A percentile compares a stretch with the other conserved stretches of the same genome.
Evolutionary conservation across 2,797 vertebrate species (phyloP).

Genomic region (Sphaeramia orbicularis): DNA sequence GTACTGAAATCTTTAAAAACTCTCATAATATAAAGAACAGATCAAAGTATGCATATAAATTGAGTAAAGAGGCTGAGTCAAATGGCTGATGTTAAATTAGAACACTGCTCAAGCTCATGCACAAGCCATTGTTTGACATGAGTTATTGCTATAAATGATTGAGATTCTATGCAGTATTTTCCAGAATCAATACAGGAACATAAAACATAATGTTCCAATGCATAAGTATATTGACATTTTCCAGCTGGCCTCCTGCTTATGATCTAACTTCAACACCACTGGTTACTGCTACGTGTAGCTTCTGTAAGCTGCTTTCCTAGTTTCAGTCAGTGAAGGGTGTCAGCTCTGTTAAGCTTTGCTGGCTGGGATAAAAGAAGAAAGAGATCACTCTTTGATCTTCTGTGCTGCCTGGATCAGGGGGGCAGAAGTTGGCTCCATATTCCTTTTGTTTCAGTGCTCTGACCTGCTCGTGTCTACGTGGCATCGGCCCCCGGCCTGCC

Average conservation of each 20-base stretch:
- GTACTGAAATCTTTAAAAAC: too few species aligned
- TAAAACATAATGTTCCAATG: too few species aligned
- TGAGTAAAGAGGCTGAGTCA: too few species aligned
- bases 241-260: neutral
- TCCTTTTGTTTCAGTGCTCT: conserved; percentile 62
- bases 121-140: too few species aligned
- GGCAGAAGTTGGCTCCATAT: conserved; percentile 58
- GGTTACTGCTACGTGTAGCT: conserved; percentile 16
- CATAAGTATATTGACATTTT: too few species aligned
- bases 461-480: conserved; percentile 57
- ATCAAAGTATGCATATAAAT: too few species aligned
- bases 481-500: conserved; percentile 54
- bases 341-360: conserved; percentile 48
- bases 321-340: conserved; percentile 37
- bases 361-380: conserved; percentile 50
- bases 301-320: conserved; percentile 22
- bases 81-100: too few species aligned
- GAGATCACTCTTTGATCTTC: conserved; percentile 51
- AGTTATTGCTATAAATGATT: too few species aligned
- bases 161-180: too few species aligned
- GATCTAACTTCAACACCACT: conserved; percentile 9
- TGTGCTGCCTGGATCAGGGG: conserved; percentile 40
- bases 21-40: too few species aligned
- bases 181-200: too few species aligned
- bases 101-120: too few species aligned